These are phyloP conservation scores for Heloderma charlesbogerti DNA, from an alignment of 2,113 vertebrate genomes.

Conservation along the genomic window DNA sequence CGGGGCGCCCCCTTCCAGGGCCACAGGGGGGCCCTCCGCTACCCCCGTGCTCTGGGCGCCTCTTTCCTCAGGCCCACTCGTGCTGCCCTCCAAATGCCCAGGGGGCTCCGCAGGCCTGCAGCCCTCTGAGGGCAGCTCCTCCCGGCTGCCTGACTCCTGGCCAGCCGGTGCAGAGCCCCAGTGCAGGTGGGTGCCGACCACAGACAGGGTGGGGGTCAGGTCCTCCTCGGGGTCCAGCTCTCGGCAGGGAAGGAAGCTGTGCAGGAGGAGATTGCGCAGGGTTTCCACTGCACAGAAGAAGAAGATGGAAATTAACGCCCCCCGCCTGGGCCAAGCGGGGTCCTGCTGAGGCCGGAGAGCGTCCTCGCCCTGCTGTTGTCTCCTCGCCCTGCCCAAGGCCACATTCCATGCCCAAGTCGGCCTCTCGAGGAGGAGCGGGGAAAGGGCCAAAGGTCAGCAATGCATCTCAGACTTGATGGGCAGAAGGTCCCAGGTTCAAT, in stretches of 20 bases:
- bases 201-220: slow-evolving; percentile 70
- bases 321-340: too few relatives aligned
- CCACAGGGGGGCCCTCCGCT: slow-evolving; percentile 7
- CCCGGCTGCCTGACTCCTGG: slow-evolving; percentile 46
- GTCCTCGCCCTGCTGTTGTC: too few relatives aligned
- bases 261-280: slow-evolving; percentile 73
- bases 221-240: slow-evolving; percentile 60
- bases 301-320: rapidly evolving
- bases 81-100: not conserved
- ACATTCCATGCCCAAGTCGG: too few relatives aligned
- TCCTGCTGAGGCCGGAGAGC: too few relatives aligned
- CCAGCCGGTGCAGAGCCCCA: slow-evolving; percentile 29
- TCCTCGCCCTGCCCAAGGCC: too few relatives aligned
- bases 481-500: too few relatives aligned
- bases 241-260: slow-evolving; percentile 52
- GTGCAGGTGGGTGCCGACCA: slow-evolving; percentile 42
- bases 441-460: too few relatives aligned
- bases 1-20: rapidly evolving
- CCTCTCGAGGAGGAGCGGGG: too few relatives aligned
- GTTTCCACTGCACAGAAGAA: slow-evolving; percentile 69
- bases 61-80: not conserved
- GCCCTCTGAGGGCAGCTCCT: not conserved
- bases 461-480: too few relatives aligned
- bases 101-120: not conserved
- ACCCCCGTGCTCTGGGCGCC: not conserved